Conservation (phyloP, 23 tunicate genomes). For the Ascidia mentula region DNA sequence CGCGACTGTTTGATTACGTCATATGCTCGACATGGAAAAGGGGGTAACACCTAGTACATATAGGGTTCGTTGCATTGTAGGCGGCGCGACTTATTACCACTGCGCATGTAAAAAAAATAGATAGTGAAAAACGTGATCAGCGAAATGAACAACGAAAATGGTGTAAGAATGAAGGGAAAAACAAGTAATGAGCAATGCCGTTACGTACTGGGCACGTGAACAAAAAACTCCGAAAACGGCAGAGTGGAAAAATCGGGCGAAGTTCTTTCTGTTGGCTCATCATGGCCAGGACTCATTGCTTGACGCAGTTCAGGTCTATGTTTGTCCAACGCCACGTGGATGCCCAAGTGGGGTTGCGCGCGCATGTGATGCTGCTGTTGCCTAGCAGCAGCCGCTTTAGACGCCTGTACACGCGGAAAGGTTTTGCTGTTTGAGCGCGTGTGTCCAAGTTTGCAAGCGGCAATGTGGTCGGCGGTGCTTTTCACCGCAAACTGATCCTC, state of each 20-base stretch:
- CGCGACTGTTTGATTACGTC: too few relatives aligned
- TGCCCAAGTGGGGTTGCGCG: slow-evolving; percentile 78
- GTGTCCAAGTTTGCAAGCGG: slow-evolving; percentile 43
- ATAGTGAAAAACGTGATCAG: neutral
- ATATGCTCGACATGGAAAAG: neutral
- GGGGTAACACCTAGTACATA: neutral
- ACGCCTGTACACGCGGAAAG: slow-evolving; percentile 55
- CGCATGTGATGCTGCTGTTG: slow-evolving; percentile 52
- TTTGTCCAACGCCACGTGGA: slow-evolving; percentile 50
- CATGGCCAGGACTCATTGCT: neutral
- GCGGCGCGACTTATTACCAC: neutral
- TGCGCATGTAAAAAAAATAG: neutral
- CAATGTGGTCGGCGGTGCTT: slow-evolving; percentile 42
- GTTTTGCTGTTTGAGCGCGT: slow-evolving; percentile 60
- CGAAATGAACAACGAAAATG: neutral
- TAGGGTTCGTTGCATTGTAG: neutral
- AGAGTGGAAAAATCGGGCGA: slow-evolving; percentile 23
- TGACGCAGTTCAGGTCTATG: slow-evolving; percentile 67
- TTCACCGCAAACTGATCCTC: slow-evolving; percentile 28
- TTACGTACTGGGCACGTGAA: slow-evolving; percentile 58
- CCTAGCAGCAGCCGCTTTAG: slow-evolving; percentile 16
- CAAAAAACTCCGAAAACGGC: slow-evolving; percentile 83
- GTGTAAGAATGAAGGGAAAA: neutral
- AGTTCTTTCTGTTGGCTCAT: neutral
- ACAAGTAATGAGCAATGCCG: neutral